Evolutionary conservation across 1,140 invertebrate genomes (phyloP).

Genomic region (Ctenoplectra terminalis): DNA sequence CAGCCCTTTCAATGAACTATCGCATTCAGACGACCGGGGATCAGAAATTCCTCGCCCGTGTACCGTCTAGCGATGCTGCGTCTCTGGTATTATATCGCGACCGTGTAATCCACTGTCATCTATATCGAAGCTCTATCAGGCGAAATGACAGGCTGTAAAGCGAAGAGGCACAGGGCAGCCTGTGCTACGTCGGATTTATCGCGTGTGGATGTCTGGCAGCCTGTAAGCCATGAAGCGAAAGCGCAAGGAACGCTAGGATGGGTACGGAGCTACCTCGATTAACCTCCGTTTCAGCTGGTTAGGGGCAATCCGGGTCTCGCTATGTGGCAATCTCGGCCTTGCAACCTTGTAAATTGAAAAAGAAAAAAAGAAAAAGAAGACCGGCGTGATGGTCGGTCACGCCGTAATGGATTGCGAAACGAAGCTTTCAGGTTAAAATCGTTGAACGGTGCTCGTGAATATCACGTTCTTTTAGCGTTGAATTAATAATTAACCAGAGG

Average conservation of each 20-base stretch:
- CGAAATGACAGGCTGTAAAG: conserved; percentile 72
- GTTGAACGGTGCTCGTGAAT: not conserved
- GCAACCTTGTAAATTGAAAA: conserved; percentile 29
- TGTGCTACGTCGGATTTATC: conserved; percentile 50
- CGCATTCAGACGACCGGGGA: not conserved
- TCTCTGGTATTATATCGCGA: conserved; percentile 46
- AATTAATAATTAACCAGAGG: not conserved
- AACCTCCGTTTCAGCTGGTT: conserved; percentile 57
- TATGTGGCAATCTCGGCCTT: conserved; percentile 27
- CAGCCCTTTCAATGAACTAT: conserved; percentile 2
- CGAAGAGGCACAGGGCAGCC: conserved; percentile 43
- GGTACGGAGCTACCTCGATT: conserved; percentile 50
- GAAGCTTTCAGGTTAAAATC: conserved; percentile 8
- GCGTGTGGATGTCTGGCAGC: conserved; percentile 26
- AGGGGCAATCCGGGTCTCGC: conserved; percentile 24
- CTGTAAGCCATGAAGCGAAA: not conserved
- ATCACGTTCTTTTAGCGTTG: not conserved
- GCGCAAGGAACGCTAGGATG: not conserved
- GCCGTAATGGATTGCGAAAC: conserved; percentile 10
- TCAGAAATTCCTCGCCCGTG: conserved; percentile 16
- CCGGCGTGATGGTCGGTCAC: conserved; percentile 23
- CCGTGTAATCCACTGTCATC: conserved; percentile 72
- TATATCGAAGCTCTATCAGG: conserved; percentile 66
- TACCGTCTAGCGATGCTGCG: not conserved
- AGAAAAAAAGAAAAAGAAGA: not conserved